Percentiles rank a stretch among this genome's conserved stretches.
phyloP scores from a whole-genome alignment of 2,888 invertebrate species.

The Unio pictorum region DNA sequence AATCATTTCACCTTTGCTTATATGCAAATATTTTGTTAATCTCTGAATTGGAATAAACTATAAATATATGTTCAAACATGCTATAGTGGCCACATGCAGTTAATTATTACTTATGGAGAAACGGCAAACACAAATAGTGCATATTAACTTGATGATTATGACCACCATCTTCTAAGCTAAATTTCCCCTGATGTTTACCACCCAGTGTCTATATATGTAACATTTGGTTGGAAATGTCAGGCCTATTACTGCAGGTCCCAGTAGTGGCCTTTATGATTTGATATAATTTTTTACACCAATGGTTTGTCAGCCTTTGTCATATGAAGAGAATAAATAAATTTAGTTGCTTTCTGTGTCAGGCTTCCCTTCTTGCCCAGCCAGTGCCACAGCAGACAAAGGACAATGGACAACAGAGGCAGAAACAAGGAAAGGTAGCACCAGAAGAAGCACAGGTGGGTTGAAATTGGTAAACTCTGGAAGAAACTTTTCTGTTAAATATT shows the following conservation, averaged over 20 bases:
- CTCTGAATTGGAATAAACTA: too few relatives aligned
- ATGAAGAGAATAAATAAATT: not conserved
- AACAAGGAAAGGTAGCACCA: not conserved
- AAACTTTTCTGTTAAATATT: too few relatives aligned
- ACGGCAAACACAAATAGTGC: too few relatives aligned
- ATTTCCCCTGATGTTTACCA: too few relatives aligned
- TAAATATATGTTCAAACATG: too few relatives aligned
- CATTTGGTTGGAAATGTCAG: not conserved
- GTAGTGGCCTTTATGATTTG: not conserved
- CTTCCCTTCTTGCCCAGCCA: conserved; percentile 44
- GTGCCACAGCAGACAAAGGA: conserved; percentile 29
- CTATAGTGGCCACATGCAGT: too few relatives aligned
- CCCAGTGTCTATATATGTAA: not conserved
- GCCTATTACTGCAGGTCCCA: not conserved
- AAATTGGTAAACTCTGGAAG: too few relatives aligned
- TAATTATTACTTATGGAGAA: too few relatives aligned
- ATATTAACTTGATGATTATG: too few relatives aligned
- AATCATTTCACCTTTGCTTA: too few relatives aligned
- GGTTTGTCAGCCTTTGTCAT: not conserved
- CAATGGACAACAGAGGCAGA: conserved; percentile 10
- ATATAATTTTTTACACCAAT: not conserved
- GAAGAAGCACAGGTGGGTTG: conserved; percentile 14
- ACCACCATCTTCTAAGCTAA: too few relatives aligned
- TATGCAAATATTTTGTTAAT: too few relatives aligned
- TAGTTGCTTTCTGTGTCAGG: conserved; percentile 21